phyloP scores from a whole-genome alignment of 2,888 invertebrate species.

The Parasteatoda lunata region DNA sequence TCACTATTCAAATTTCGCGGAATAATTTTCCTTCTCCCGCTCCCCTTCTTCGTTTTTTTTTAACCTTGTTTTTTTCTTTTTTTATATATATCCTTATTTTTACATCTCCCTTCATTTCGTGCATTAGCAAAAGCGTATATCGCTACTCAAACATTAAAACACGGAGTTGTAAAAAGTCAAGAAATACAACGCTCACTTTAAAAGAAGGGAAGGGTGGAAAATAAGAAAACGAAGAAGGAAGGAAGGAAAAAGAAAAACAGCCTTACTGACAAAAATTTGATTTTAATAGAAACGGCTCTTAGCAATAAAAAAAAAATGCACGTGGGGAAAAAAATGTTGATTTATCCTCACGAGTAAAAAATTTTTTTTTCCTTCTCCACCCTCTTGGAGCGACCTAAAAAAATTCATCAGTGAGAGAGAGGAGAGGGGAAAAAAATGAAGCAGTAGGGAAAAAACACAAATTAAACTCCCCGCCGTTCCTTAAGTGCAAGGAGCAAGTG shows the following conservation, averaged over 20 bases:
- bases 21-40: slow-evolving; percentile 51
- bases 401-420: slow-evolving; percentile 51
- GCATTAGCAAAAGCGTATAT: slow-evolving; percentile 45
- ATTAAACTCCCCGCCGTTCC: slow-evolving; percentile 41
- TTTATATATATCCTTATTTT: slow-evolving; percentile 1
- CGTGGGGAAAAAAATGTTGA: slow-evolving; percentile 48
- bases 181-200: slow-evolving; percentile 45
- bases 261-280: slow-evolving; percentile 66
- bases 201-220: neutral
- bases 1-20: slow-evolving; percentile 61
- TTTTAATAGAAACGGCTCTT: slow-evolving; percentile 64
- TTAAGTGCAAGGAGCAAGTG: neutral
- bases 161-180: slow-evolving; percentile 50
- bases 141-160: slow-evolving; percentile 64
- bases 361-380: slow-evolving; percentile 18
- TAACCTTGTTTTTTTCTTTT: neutral
- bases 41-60: slow-evolving; percentile 12
- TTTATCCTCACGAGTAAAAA: slow-evolving; percentile 45
- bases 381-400: slow-evolving; percentile 47
- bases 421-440: slow-evolving; percentile 30
- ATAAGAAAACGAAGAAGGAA: neutral
- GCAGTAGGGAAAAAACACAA: slow-evolving; percentile 39
- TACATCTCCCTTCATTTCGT: slow-evolving; percentile 37
- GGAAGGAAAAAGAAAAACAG: slow-evolving; percentile 24
- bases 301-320: neutral